A percentile compares a stretch with the other conserved stretches of the same genome.
Evolutionary conservation across 2,113 vertebrate genomes (phyloP).

Genomic region (Falco punctatus): DNA sequence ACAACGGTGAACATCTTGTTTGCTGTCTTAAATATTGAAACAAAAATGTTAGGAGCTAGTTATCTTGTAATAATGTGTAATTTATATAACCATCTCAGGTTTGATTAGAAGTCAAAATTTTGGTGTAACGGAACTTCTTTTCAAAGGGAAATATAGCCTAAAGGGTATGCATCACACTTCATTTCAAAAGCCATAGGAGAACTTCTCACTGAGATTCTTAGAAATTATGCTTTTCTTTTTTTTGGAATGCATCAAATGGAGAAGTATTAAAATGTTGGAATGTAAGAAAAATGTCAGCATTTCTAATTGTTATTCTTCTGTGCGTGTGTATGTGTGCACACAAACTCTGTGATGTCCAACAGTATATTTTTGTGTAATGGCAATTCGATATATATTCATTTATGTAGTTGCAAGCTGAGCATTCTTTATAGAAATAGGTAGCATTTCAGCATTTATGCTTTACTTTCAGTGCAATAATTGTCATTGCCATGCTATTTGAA

Average conservation of each 20-base stretch:
- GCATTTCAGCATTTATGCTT: neutral
- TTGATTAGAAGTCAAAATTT: neutral
- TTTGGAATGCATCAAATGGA: neutral
- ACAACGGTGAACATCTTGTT: neutral
- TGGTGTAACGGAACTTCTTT: neutral
- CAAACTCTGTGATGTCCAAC: neutral
- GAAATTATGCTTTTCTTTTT: neutral
- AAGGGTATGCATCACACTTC: neutral
- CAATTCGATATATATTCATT: neutral
- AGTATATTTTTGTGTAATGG: neutral
- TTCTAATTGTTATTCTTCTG: neutral
- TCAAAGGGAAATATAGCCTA: neutral
- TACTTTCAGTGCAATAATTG: neutral
- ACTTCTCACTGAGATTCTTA: neutral
- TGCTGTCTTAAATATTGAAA: neutral
- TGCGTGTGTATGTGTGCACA: neutral
- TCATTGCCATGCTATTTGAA: neutral
- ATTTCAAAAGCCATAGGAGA: constrained; percentile 30
- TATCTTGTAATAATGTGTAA: neutral
- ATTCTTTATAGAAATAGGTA: neutral
- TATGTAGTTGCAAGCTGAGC: neutral
- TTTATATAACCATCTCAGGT: neutral
- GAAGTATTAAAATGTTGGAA: neutral
- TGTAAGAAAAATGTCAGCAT: neutral
- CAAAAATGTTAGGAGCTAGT: neutral